These are phyloP conservation scores for Matsumyia berberina DNA, from an alignment of 2,888 invertebrate genomes.

Conservation along the genomic window DNA sequence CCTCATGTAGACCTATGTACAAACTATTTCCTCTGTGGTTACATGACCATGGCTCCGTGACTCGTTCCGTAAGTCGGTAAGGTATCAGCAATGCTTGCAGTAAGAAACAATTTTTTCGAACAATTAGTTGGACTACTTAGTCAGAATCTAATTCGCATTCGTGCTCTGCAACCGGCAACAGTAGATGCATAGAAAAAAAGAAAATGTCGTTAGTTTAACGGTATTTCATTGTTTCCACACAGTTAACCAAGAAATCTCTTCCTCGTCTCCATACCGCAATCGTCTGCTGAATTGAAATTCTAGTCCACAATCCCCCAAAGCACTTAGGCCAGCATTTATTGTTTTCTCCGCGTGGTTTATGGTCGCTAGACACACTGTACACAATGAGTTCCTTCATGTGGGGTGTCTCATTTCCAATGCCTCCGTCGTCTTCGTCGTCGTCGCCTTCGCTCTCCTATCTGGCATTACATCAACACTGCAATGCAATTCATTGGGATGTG, in stretches of 20 bases:
- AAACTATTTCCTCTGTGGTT: no score
- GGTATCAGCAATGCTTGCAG: not conserved
- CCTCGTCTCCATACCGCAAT: constrained; percentile 49
- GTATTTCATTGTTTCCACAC: constrained; percentile 54
- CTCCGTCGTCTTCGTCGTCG: constrained; percentile 36
- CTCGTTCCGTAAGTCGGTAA: no score
- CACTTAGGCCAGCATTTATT: constrained; percentile 57
- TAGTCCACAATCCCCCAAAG: constrained; percentile 35
- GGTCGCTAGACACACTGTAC: constrained; percentile 23
- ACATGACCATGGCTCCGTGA: not conserved
- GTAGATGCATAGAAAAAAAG: constrained; percentile 4
- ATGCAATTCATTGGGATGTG: constrained; percentile 44
- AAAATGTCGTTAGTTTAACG: constrained; percentile 36
- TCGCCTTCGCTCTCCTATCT: constrained; percentile 8
- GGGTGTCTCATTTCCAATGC: constrained; percentile 74
- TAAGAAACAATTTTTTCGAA: no score
- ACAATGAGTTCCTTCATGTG: constrained; percentile 16
- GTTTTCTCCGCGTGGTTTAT: constrained; percentile 62
- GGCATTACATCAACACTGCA: constrained; percentile 13
- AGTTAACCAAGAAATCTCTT: constrained; percentile 63
- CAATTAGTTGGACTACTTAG: not conserved
- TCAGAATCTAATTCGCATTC: not conserved
- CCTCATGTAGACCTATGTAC: no score
- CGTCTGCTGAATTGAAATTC: constrained; percentile 45
- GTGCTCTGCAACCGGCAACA: constrained; percentile 12